Evolutionary conservation across 2,797 vertebrate genomes (phyloP).

Genomic region (Tiaroga cobitis): DNA sequence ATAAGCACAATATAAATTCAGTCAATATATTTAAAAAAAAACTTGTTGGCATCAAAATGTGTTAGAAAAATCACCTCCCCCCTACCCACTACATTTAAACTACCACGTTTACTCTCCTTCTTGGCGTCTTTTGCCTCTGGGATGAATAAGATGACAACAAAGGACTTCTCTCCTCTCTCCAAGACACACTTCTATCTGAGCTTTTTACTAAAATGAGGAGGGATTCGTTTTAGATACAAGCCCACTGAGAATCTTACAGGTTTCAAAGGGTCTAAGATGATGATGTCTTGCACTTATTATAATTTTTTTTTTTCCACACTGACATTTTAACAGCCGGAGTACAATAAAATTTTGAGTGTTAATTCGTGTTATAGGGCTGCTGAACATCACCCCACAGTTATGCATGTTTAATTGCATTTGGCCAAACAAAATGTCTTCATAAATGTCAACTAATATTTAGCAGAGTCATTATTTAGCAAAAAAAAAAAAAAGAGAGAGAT

Average conservation of each 20-base stretch:
- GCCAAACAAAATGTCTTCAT: constrained; percentile 33
- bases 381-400: constrained; percentile 26
- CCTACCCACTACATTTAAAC: not conserved
- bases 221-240: constrained; percentile 8
- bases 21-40: not conserved
- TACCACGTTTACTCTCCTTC: not conserved
- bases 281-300: constrained; percentile 35
- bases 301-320: constrained; percentile 42
- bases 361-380: constrained; percentile 39
- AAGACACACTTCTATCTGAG: constrained; percentile 21
- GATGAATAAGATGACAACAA: constrained; percentile 11
- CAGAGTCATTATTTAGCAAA: constrained; percentile 20
- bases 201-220: constrained; percentile 29
- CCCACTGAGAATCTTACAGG: constrained; percentile 27
- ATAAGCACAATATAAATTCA: not conserved
- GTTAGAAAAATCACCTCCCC: not conserved
- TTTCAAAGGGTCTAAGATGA: constrained; percentile 41
- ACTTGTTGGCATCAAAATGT: not conserved
- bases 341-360: constrained; percentile 62
- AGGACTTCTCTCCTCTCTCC: constrained; percentile 20
- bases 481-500: not conserved
- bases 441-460: constrained; percentile 50
- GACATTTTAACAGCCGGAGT: constrained; percentile 69
- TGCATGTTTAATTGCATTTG: constrained; percentile 39
- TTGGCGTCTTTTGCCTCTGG: constrained; percentile 5